Base-by-base conservation (phyloP, 2,888 invertebrate genomes). In the Hirudinaria manillensis region DNA sequence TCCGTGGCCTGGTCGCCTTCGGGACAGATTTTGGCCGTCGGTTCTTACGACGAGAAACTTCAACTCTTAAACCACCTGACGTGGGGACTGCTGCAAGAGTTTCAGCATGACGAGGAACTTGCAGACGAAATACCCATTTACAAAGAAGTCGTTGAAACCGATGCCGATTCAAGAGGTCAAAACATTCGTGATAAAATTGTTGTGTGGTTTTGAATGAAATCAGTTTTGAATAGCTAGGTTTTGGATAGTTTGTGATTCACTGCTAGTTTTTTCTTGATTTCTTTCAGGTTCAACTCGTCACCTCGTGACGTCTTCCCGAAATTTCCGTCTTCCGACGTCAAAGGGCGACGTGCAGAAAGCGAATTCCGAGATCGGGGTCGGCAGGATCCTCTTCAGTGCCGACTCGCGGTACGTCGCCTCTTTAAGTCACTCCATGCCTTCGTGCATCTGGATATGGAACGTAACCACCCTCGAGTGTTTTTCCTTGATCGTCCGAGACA, bases 21-120 rank as follows among this genome's bases (percentile, higher is more conserved):
- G 3, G 82, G 84, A 70, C 86, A 86, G 80, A 85, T 86, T 77
- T 79, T 86, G 27, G 85, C 85, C n/a, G 80, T 86, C 10, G 86
- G 86, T 21, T 84, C 85, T 77, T 86, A 81, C 76, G 86, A 86
- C 79, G 82, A 86, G 78, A 85, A 85, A 81, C 84, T 77, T 19
- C 81, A 85, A 21, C 77, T 86, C 19, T 77, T 86, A 77, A 86
- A 85, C 77, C 84, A 86, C 79, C 81, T 85, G 67, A 86, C 85
- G 13, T 86, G 86, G 86, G 82, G 83, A 74, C 81, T 83, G 6
- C 81, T 85, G 21, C 81, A 81, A 10, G 82, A 83, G 45, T 80
- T 83, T 73, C 73, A 76, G 19, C 84, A 85, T 78, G 82, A 83
- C 24, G 78, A 81, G 27, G 78, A 79, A 4, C 55, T 84, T 0